phyloP scores from a whole-genome alignment of 2,888 invertebrate species.

The Sesia bembeciformis region DNA sequence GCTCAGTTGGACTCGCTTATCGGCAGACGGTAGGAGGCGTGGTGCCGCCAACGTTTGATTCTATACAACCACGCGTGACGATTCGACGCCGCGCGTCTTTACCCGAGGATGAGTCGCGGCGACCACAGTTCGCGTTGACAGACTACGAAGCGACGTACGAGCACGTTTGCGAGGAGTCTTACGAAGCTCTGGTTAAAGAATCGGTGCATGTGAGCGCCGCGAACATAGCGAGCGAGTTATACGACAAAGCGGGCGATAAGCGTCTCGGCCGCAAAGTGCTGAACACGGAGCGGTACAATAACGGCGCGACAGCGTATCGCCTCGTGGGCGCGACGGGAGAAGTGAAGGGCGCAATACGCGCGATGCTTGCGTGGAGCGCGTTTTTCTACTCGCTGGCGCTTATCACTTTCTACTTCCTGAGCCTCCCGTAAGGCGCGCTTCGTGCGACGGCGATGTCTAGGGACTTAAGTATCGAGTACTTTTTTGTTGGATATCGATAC shows the following conservation, averaged over 20 bases:
- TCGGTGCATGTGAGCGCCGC: conserved; percentile 11
- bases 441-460: too few species aligned
- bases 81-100: conserved; percentile 12
- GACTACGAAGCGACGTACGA: conserved; percentile 16
- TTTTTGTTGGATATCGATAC: too few species aligned
- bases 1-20: conserved; percentile 19
- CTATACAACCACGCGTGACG: background rate
- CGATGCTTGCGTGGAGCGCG: conserved; percentile 18
- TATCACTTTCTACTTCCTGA: conserved; percentile 58
- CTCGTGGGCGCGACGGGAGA: conserved; percentile 5
- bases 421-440: conserved; percentile 30
- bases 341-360: conserved; percentile 6
- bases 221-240: conserved; percentile 12
- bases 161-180: conserved; percentile 10
- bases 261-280: conserved; percentile 20
- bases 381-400: conserved; percentile 48
- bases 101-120: conserved; percentile 13
- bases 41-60: conserved; percentile 11
- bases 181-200: conserved; percentile 26
- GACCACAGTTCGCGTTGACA: conserved; percentile 25
- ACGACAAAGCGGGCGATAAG: conserved; percentile 20
- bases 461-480: too few species aligned
- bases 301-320: conserved; percentile 49
- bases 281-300: conserved; percentile 38
- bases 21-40: conserved; percentile 18